Conservation (phyloP, 2,888 invertebrate species). For the Tortricodes alternella region DNA sequence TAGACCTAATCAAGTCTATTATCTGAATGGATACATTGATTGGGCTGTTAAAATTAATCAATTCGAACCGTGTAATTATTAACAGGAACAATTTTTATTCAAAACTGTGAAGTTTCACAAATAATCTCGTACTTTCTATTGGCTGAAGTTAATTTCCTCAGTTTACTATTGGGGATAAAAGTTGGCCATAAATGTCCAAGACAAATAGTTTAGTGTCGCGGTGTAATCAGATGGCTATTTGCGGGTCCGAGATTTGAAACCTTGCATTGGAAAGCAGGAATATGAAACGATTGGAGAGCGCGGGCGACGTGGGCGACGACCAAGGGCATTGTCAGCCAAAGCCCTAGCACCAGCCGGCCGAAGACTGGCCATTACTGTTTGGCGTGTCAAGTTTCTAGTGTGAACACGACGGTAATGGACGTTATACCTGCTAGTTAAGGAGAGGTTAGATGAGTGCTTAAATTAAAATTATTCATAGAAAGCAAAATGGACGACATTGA, state of each 20-base stretch:
- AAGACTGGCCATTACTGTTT: neutral
- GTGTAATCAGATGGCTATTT: slow-evolving; percentile 48
- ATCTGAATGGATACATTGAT: neutral
- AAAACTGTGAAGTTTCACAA: neutral
- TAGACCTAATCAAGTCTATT: slow-evolving; percentile 8
- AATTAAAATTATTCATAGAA: neutral
- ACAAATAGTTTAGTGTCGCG: slow-evolving; percentile 32
- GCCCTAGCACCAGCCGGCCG: slow-evolving; percentile 42
- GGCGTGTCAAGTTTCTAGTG: neutral
- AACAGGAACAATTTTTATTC: slow-evolving; percentile 19
- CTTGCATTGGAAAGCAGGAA: slow-evolving; percentile 58
- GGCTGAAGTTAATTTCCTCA: slow-evolving; percentile 18
- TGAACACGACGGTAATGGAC: slow-evolving; percentile 6
- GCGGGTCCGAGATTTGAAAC: slow-evolving; percentile 46
- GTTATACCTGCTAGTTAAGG: neutral
- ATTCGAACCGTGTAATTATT: neutral
- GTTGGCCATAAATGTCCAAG: slow-evolving; percentile 37
- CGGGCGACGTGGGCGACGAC: slow-evolving; percentile 51
- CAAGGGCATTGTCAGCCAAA: slow-evolving; percentile 48
- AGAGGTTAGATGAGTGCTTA: neutral
- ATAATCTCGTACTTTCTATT: slow-evolving; percentile 18
- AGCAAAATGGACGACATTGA: neutral
- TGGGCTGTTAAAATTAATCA: neutral
- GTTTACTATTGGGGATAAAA: slow-evolving; percentile 20
- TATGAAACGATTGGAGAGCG: slow-evolving; percentile 49